Evolutionary conservation across 2,797 vertebrate genomes (phyloP).

Genomic region (Masticophis lateralis): DNA sequence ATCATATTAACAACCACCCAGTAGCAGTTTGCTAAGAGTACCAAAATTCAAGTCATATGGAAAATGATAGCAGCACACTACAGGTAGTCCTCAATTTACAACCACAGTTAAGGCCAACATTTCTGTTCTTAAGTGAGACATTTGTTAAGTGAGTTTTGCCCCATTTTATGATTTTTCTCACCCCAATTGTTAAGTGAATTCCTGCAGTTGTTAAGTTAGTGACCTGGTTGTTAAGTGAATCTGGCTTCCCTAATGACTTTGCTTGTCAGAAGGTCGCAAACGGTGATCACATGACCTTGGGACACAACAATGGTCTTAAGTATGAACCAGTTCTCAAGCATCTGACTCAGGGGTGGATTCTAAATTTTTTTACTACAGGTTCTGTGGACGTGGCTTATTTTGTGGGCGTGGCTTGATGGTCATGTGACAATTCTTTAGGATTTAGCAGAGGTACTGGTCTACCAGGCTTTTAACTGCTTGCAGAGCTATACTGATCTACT

Average conservation of each 20-base stretch:
- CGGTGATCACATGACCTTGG: not conserved
- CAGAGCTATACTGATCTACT: too few species aligned
- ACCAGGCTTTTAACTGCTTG: too few species aligned
- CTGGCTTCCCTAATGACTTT: not conserved
- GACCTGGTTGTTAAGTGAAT: not conserved
- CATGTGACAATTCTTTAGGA: too few species aligned
- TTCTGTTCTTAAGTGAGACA: not conserved
- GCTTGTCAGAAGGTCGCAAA: not conserved
- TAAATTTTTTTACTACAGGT: too few species aligned
- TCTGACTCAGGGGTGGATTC: not conserved
- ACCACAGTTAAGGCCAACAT: not conserved
- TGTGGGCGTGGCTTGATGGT: too few species aligned
- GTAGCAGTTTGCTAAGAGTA: not conserved
- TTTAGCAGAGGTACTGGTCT: too few species aligned
- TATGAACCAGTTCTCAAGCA: not conserved
- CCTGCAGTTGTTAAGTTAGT: not conserved
- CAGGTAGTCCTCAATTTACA: not conserved
- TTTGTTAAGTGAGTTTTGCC: not conserved
- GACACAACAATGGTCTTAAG: not conserved
- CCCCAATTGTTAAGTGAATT: not conserved
- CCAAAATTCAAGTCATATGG: slow-evolving; percentile 3
- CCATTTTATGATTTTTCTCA: not conserved
- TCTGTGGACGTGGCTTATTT: too few species aligned
- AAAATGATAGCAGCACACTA: not conserved
- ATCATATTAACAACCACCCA: too few species aligned